phyloP scores from a whole-genome alignment of 1,140 invertebrate genomes.

The Drosophila erecta region DNA sequence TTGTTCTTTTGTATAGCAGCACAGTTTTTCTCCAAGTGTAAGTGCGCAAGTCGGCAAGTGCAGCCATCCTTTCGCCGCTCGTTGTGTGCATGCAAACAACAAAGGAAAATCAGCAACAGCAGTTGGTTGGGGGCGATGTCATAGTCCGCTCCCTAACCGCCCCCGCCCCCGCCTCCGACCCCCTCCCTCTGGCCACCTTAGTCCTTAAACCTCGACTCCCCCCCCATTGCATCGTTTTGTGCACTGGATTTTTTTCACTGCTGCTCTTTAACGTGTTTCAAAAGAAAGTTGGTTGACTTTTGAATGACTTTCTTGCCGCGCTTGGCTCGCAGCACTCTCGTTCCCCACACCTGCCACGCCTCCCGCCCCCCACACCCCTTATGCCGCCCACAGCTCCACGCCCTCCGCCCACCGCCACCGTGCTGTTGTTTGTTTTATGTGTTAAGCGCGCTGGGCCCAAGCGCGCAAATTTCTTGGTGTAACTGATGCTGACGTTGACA shows the following conservation, averaged over 20 bases:
- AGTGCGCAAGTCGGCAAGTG: constrained; percentile 24
- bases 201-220: neutral
- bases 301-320: constrained; percentile 81
- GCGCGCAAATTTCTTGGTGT: constrained; percentile 66
- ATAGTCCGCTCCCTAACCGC: constrained; percentile 17
- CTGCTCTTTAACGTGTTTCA: constrained; percentile 79
- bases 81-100: constrained; percentile 79
- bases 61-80: constrained; percentile 37
- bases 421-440: constrained; percentile 75
- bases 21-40: constrained; percentile 16
- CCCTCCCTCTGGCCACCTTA: neutral
- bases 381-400: neutral
- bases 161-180: neutral
- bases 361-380: no score
- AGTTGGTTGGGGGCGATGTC: constrained; percentile 55
- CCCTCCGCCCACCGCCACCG: no score
- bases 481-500: constrained; percentile 71
- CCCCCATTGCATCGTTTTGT: constrained; percentile 5
- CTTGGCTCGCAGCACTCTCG: constrained; percentile 36
- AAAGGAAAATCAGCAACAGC: constrained; percentile 79
- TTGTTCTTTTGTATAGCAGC: no score
- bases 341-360: neutral
- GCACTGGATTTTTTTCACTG: constrained; percentile 29
- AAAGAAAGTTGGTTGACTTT: constrained; percentile 84
- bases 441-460: constrained; percentile 81